A percentile compares a stretch with the other conserved stretches of the same genome.
Evolutionary conservation across 2,888 invertebrate genomes (phyloP).

Genomic region (Drosophila nr. medialis): DNA sequence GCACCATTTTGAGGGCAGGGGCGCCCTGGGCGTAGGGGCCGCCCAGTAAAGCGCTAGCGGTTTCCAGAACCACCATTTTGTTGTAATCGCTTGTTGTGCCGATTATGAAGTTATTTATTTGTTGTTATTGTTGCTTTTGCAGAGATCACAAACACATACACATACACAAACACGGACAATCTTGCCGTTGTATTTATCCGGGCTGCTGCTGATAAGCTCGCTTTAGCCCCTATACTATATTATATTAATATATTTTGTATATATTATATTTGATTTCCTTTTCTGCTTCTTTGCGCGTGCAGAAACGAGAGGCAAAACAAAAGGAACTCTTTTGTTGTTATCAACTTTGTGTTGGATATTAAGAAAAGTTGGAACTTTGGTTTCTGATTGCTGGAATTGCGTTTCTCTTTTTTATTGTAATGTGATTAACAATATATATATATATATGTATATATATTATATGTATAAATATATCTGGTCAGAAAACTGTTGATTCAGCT

Average conservation of each 20-base stretch:
- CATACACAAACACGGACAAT: conserved; percentile 3
- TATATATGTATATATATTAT: conserved; percentile 2
- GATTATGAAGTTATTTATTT: conserved; percentile 19
- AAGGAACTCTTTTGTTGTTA: conserved; percentile 12
- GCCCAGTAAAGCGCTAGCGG: conserved; percentile 90
- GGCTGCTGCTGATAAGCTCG: conserved; percentile 35
- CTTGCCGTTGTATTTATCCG: conserved; percentile 50
- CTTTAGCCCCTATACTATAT: conserved; percentile 22
- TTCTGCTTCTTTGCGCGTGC: conserved; percentile 7
- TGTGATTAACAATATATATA: conserved; percentile 22
- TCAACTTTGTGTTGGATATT: conserved; percentile 32
- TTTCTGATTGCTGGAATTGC: conserved; percentile 38
- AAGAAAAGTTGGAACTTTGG: conserved; percentile 36
- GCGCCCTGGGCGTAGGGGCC: conserved; percentile 92
- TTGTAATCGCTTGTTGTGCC: conserved; percentile 39
- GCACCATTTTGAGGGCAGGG: conserved; percentile 94
- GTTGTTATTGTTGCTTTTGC: conserved; percentile 11
- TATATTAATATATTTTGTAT: conserved; percentile 16
- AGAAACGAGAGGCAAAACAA: background rate
- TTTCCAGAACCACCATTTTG: conserved; percentile 90
- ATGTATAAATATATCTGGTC: conserved; percentile 18
- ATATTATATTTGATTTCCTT: conserved; percentile 15
- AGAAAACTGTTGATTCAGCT: conserved; percentile 49
- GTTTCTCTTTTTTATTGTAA: conserved; percentile 22
- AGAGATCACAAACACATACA: conserved; percentile 13